Evolutionary conservation across 2,113 vertebrate genomes (phyloP).

Genomic region (Eudyptes chrysolophus): DNA sequence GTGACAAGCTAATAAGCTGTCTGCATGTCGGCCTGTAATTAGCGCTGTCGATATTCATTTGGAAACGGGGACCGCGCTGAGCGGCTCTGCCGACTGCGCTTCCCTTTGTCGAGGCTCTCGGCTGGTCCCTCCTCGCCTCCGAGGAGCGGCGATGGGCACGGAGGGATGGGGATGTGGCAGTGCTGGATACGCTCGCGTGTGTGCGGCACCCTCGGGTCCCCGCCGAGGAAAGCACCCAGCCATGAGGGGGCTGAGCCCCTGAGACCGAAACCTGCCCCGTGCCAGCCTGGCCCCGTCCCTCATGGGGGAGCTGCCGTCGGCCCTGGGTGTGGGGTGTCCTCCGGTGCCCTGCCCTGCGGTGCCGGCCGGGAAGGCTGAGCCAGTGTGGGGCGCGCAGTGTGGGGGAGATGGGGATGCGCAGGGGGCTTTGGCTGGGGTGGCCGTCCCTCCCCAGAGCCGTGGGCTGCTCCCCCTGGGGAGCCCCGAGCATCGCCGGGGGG

Average conservation of each 20-base stretch:
- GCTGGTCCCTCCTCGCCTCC: not conserved
- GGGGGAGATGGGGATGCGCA: rapidly evolving
- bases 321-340: rapidly evolving
- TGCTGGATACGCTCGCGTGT: rapidly evolving
- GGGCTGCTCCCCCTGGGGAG: not conserved
- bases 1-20: slow-evolving; percentile 58
- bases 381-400: rapidly evolving
- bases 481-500: rapidly evolving
- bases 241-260: rapidly evolving
- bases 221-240: rapidly evolving
- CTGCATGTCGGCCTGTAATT: slow-evolving; percentile 66
- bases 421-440: not conserved
- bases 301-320: rapidly evolving
- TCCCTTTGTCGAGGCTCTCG: not conserved
- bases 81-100: not conserved
- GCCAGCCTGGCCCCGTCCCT: not conserved
- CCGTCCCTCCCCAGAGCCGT: rapidly evolving
- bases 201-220: rapidly evolving
- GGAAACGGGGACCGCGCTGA: not conserved
- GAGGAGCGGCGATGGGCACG: not conserved
- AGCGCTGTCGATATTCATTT: slow-evolving; percentile 65
- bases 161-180: not conserved
- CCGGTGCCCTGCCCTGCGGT: rapidly evolving
- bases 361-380: not conserved
- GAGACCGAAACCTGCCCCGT: not conserved